A percentile compares a stretch with the other conserved stretches of the same genome.
Conservation (phyloP, 2,113 vertebrate genomes). For the Antigone vipio region DNA sequence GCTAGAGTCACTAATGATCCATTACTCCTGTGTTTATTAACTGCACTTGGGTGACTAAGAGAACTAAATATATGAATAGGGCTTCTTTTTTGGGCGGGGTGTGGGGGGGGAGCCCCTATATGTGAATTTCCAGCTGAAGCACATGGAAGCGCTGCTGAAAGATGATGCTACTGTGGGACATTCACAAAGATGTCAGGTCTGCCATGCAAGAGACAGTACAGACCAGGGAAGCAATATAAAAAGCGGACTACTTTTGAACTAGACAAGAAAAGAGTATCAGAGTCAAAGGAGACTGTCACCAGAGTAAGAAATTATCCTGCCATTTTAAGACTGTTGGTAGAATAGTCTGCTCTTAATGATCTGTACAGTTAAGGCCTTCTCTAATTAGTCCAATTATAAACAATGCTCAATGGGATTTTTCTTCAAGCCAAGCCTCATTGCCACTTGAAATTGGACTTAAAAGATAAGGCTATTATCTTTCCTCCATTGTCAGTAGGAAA, state of each 20-base stretch:
- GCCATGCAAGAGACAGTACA: background rate
- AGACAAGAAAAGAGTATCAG: background rate
- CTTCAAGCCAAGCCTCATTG: conserved; percentile 34
- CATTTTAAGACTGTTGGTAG: background rate
- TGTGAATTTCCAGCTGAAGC: background rate
- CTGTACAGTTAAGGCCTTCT: background rate
- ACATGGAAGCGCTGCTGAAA: background rate
- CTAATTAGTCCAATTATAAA: conserved; percentile 33
- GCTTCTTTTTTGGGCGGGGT: background rate
- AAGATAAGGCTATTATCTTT: conserved; percentile 1
- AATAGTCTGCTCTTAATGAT: background rate
- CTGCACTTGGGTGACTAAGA: background rate
- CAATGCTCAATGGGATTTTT: background rate
- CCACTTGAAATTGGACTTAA: conserved; percentile 16
- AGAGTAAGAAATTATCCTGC: background rate
- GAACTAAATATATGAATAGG: background rate
- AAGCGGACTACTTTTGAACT: background rate
- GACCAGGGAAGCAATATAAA: background rate
- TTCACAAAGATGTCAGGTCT: background rate
- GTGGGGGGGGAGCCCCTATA: background rate
- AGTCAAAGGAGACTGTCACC: background rate
- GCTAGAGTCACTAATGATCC: background rate
- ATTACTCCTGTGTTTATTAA: background rate
- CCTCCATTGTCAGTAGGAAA: background rate
- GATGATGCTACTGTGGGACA: background rate